These are phyloP conservation scores for Tenthredo notha DNA, from an alignment of 2,888 invertebrate genomes.

Conservation along the genomic window DNA sequence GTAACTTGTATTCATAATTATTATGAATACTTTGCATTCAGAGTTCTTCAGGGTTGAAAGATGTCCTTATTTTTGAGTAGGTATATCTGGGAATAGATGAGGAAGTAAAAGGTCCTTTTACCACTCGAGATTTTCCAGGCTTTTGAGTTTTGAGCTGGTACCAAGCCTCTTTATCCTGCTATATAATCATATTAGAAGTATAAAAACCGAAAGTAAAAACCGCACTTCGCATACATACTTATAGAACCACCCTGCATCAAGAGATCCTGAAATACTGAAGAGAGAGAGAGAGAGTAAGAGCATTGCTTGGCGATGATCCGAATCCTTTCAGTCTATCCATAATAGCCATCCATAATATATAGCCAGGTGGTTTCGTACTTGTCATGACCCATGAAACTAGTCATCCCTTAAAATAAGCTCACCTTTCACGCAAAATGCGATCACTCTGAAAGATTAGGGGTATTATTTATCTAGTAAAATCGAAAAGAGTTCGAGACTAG, in stretches of 20 bases:
- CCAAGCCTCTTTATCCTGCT: conserved; percentile 3
- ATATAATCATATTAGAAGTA: conserved; percentile 42
- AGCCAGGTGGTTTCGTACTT: conserved; percentile 36
- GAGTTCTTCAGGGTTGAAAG: not conserved
- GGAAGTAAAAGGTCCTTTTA: not conserved
- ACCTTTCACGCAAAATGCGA: conserved; percentile 77
- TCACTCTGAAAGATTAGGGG: conserved; percentile 72
- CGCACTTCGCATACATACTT: not conserved
- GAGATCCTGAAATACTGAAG: not conserved
- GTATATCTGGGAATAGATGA: not conserved
- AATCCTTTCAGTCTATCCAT: conserved; percentile 34
- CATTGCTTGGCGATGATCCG: conserved; percentile 31
- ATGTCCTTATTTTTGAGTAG: not conserved
- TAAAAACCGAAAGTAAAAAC: conserved; percentile 30
- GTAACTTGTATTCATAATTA: not conserved
- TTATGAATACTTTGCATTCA: not conserved
- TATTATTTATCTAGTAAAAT: conserved; percentile 72
- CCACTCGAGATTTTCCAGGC: conserved; percentile 42
- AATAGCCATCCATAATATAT: not conserved
- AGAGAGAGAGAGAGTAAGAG: not conserved
- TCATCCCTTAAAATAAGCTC: conserved; percentile 62
- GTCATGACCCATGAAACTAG: not conserved
- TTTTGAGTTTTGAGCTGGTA: conserved; percentile 29
- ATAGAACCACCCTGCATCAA: not conserved
- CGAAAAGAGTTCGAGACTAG: conserved; percentile 74